phyloP scores from a whole-genome alignment of 2,113 vertebrate species.

The Dryoscopus gambensis region DNA sequence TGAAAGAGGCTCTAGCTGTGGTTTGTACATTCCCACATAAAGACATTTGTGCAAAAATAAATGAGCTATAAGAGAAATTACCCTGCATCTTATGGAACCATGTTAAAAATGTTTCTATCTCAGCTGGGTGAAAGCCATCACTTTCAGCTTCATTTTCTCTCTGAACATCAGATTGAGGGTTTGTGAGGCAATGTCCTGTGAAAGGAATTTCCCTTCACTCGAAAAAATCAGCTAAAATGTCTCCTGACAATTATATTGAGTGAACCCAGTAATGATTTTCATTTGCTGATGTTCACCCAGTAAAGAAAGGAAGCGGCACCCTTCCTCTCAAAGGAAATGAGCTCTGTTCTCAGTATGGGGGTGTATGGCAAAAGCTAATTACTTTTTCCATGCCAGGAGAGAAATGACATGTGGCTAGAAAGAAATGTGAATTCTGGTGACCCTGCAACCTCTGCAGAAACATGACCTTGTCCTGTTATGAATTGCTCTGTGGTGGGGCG shows the following conservation, averaged over 20 bases:
- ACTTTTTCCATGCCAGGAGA: slow-evolving; percentile 61
- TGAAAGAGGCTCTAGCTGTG: background rate
- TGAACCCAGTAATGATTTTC: slow-evolving; percentile 44
- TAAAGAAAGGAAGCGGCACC: slow-evolving; percentile 57
- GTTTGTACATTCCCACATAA: background rate
- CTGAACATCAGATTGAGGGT: background rate
- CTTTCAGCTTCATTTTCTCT: slow-evolving; percentile 19
- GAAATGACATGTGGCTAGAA: slow-evolving; percentile 47
- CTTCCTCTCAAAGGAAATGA: slow-evolving; percentile 66
- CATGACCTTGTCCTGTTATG: slow-evolving; percentile 5
- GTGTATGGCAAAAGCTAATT: slow-evolving; percentile 30
- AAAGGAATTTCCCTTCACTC: slow-evolving; percentile 35
- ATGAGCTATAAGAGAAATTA: background rate
- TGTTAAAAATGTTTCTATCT: background rate
- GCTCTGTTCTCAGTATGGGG: slow-evolving; percentile 46
- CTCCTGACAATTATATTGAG: slow-evolving; percentile 36
- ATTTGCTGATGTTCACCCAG: slow-evolving; percentile 57
- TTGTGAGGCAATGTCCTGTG: slow-evolving; percentile 3
- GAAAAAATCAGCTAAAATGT: slow-evolving; percentile 8
- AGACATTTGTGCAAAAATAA: background rate
- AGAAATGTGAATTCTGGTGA: slow-evolving; percentile 48
- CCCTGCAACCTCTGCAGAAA: slow-evolving; percentile 14
- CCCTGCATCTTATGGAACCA: background rate
- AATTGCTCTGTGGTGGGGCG: background rate
- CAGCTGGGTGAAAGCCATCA: background rate